Base-by-base conservation (phyloP, 2,888 invertebrate genomes). In the Rapana venosa region DNA sequence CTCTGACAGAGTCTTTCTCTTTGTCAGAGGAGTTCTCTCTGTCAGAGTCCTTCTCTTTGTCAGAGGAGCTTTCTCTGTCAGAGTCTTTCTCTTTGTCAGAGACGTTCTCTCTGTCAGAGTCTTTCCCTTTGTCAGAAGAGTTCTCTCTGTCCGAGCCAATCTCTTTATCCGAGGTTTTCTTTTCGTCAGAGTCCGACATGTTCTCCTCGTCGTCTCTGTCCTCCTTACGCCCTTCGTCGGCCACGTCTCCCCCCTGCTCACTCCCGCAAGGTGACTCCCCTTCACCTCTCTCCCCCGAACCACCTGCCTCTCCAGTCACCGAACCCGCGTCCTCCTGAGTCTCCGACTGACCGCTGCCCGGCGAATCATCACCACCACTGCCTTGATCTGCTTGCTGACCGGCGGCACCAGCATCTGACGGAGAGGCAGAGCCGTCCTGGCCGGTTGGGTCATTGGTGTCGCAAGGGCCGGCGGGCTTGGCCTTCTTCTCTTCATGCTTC, bases 381-480 rank as follows among this genome's bases (percentile, higher is more conserved):
- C 36, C 36, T 84, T 36, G 13, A 5, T 47, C 84, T 26, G 11
- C 70, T 56, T 2, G 47, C 47, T 47, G 47, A 47, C 36, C 47
- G 56, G 20, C 74, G 74, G 11, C 74, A 88, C 58, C 56, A 32
- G 4, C 84, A 20, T 90, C 88, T 20, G 47, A 47, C 47, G 47
- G 47, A 47, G 47, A 47, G 47, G 90, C 90, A 66, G 90, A 92
- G 20, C 74, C 87, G 77, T 74, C 22, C 77, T 30, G 32, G 2
- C 30, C 30, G 5, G 26, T 0, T 15, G 74, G n/a, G 20, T 83
- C 35, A 61, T 84, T 22, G 30, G 79, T 70, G 66, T 81, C 88
- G 1, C 36, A 88, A 20, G 74, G 30, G 32, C 70, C 47, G 56
- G 79, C 30, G 32, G 88, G 87, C 66, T 70, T 32, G 20, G 35